Base-by-base conservation (phyloP, 2,888 invertebrate species). In the Eupelmus urozonus region DNA sequence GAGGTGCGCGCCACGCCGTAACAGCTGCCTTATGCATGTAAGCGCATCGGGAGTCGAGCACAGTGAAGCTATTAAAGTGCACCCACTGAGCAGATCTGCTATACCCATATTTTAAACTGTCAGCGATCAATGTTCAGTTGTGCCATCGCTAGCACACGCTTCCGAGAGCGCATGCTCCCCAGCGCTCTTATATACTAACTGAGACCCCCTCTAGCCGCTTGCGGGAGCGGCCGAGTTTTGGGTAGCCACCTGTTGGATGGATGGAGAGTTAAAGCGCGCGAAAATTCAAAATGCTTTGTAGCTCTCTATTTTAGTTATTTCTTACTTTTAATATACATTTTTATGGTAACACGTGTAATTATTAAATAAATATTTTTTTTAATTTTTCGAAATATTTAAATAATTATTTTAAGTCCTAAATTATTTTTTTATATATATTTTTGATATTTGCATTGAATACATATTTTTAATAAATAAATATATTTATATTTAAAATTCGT, bases 41-140 rank as follows among this genome's bases (percentile, higher is more conserved):
- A 16, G 45, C 45, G 45, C 45, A 45, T 45, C 45, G 45, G 45
- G 45, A 16, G 16, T 7, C 45, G 16, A 13, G 16, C 13, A 45
- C 45, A 45, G 16, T 16, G 34, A 45, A 45, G 45, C 45, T 45
- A 16, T 13, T 45, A 16, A 13, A 9, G 45, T 34, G 45, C 45
- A 45, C 45, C 16, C 16, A 45, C 67, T 57, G 67, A 40, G 42
- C 67, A 69, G 67, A 69, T 69, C 67, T 23, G 55, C 67, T 2
- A n/a, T 69, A 69, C 40, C 42, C 27, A 55, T 42, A 23, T 42
- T 18, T 40, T 29, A 20, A 29, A 57, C 40, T 25, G 55, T 42
- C 25, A 69, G 67, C 55, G 67, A 69, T 69, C 67, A 13, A 69
- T 69, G 67, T 42, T 40, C 67, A 57, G 67, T 25, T 57, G 55